Base-by-base conservation (phyloP, 2,113 vertebrate genomes). In the Syngnathus typhle region DNA sequence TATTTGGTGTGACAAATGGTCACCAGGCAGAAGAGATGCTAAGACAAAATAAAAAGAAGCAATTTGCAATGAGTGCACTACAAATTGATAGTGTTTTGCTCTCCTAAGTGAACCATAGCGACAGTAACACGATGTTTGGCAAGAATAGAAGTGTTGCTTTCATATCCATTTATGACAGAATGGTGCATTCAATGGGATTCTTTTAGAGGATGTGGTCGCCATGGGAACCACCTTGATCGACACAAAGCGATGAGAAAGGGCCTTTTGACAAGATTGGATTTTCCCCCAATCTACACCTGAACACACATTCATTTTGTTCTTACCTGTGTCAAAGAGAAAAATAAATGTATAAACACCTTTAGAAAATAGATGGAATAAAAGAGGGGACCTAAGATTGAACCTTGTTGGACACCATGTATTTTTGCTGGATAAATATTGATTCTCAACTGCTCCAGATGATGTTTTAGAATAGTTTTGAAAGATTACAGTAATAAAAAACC, bases 141-240 rank as follows among this genome's bases (percentile, higher is more conserved):
- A 56, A 41, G 56, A n/a, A 49, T 0, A 27, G 38, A 7, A 38
- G 38, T 72, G 49, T 72, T 66, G 54, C 60, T 62, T 47, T 7
- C 21, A 32, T 37, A 21, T 49, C 59, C 44, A 9, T 67, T 67
- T 49, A 8, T 9, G 13, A 19, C 52, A 46, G 49, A 54, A 70
- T 47, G 9, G 27, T 38, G 15, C 9, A 19, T 36, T 66, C 58
- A 16, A 3, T 47, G 10, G 1, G 43, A 39, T 60, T 63, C 12
- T 63, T 59, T 27, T 12, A n/a, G 56, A 51, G 39, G 36, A 19
- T 44, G 41, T 32, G 16, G 67, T 73, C 69, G 16, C 79, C 51
- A 63, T 68, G 41, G 69, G 71, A 72, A 73, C 79, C 56, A 49
- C 58, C 38, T 71, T 68, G 60, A 68, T 60, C 39, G 21, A 39